Percentiles rank a stretch among this genome's conserved stretches.
Conservation (phyloP, 2,113 vertebrate species). For the Indri indri region DNA sequence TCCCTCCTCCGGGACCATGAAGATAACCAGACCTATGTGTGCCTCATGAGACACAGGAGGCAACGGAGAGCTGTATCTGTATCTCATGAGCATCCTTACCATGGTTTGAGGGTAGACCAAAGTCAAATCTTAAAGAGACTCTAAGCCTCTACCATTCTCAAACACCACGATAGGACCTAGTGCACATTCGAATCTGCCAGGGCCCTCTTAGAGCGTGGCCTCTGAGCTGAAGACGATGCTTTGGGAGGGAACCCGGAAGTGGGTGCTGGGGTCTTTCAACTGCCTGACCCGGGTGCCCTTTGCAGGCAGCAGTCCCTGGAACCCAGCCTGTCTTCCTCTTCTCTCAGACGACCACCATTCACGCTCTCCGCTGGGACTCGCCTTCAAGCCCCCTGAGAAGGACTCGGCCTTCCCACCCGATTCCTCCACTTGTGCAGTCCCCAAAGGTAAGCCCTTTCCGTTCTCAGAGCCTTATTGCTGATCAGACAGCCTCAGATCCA, state of each 20-base stretch:
- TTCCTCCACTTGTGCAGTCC: neutral
- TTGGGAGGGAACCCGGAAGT: neutral
- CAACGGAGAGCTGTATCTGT: neutral
- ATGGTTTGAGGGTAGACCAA: neutral
- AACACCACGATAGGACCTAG: neutral
- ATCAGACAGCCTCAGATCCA: neutral
- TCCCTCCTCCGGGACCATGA: neutral
- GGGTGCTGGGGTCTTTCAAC: neutral
- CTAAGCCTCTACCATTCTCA: neutral
- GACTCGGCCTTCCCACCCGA: neutral
- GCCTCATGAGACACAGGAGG: neutral
- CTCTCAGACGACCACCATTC: neutral
- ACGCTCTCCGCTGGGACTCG: neutral
- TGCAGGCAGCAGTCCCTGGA: neutral
- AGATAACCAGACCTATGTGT: neutral
- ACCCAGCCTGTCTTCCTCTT: neutral
- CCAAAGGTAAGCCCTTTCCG: neutral
- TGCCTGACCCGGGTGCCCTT: neutral
- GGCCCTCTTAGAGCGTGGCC: neutral
- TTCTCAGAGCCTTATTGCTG: neutral
- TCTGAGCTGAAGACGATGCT: neutral
- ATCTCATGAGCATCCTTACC: neutral
- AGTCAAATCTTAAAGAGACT: neutral
- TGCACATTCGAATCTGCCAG: neutral
- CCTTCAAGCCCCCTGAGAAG: neutral